Evolutionary conservation across 2,888 invertebrate species (phyloP), one percentile per base, ranked within the genome.

Genomic region (Diploptera punctata): DNA sequence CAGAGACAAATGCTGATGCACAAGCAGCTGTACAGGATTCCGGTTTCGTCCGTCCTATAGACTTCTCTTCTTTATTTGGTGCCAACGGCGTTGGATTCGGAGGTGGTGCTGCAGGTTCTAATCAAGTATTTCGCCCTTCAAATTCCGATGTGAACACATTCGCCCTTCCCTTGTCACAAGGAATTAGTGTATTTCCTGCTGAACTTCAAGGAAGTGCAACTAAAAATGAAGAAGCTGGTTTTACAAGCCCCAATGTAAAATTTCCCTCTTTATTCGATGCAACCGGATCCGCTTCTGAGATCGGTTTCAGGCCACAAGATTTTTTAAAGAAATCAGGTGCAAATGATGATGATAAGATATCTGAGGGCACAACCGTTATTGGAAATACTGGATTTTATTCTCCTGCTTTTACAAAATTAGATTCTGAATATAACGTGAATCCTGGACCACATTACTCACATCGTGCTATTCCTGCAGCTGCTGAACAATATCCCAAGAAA

Each of bases 11-110:
- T 16, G 52, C 38, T 1, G 60, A 44, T 2, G 65, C 67, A 13
- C 31, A 31, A 18, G 47, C 44, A 7, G 60, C 73, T n/a, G 57
- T 43, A 4, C 60, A 57, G 9, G 52, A 62, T 7, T 57, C 76
- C 21, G 87, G 85, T 76, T 87, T 85, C 77, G 86, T 86, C 26
- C 83, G 85, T 75, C 85, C 87, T 16, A 81, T 87, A 79, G 88
- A 88, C 80, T 89, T 87, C 78, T 83, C 84, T 10, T 82, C 85
- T n/a, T 83, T 88, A 78, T 87, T 88, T 76, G 81, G 84, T 68
- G 83, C 82, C 74, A 83, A 82, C 74, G 73, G 75, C n/a, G 68
- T 73, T 1, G 75, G 69, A 1, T 61, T 72, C 13, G 71, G 74
- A 29, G 72, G 75, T 7, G 70, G 72, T 29, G 67, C 71, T n/a